Evolutionary conservation across 2,113 vertebrate genomes (phyloP).

Genomic region (Blennius ocellaris): DNA sequence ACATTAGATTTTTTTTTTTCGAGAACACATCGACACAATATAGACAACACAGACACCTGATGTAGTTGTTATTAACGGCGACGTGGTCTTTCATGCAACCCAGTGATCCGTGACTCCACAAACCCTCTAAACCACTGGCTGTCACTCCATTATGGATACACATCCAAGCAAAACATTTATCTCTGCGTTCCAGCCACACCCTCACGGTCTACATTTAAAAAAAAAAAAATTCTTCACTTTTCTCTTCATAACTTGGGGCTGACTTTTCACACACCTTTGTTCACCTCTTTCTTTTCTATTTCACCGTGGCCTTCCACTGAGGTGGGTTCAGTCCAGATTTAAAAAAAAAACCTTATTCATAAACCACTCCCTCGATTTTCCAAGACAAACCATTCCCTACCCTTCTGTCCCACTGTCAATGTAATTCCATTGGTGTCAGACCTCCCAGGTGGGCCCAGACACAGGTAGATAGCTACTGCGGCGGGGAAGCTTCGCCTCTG

Average conservation of each 20-base stretch:
- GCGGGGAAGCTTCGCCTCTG: conserved; percentile 56
- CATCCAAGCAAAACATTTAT: conserved; percentile 61
- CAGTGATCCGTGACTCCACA: conserved; percentile 44
- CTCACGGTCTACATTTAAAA: conserved; percentile 58
- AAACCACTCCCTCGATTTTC: not conserved
- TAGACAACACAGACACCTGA: conserved; percentile 9
- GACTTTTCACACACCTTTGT: conserved; percentile 21
- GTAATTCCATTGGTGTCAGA: conserved; percentile 67
- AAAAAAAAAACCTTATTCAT: conserved; percentile 8
- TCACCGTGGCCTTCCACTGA: not conserved
- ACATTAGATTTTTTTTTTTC: conserved; percentile 6
- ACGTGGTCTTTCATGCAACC: conserved; percentile 47
- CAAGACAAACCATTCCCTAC: conserved; percentile 11
- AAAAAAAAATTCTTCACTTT: conserved; percentile 22
- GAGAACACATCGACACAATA: not conserved
- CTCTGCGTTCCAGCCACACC: conserved; percentile 56
- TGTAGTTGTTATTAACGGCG: conserved; percentile 20
- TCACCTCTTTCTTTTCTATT: conserved; percentile 27
- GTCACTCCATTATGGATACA: conserved; percentile 51
- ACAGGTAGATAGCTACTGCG: conserved; percentile 68
- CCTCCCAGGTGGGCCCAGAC: conserved; percentile 79
- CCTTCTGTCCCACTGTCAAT: conserved; percentile 39
- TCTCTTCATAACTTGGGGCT: conserved; percentile 18
- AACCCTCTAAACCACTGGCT: conserved; percentile 43
- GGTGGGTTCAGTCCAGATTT: conserved; percentile 16